Conservation (phyloP, 2,797 vertebrate genomes). For the Prionace glauca region DNA sequence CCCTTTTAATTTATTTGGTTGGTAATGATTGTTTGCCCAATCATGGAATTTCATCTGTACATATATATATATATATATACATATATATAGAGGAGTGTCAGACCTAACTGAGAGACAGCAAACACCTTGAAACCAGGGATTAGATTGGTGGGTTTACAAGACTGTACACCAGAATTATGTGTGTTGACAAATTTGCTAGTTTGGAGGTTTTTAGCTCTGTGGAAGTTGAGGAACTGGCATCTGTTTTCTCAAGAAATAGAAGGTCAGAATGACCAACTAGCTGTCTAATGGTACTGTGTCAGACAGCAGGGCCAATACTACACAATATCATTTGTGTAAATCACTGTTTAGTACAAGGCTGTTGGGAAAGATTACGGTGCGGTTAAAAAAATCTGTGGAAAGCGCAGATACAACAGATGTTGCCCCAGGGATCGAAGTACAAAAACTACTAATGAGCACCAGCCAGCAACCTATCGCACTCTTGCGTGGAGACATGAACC, state of each 20-base stretch:
- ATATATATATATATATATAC: too few relatives aligned
- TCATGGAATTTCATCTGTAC: too few relatives aligned
- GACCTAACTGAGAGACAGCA: neutral
- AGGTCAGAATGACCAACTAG: neutral
- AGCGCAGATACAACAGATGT: neutral
- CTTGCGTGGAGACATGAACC: neutral
- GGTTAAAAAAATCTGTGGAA: neutral
- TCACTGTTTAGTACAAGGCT: neutral
- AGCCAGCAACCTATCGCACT: neutral
- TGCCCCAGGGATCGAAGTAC: neutral
- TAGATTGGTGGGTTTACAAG: too few relatives aligned
- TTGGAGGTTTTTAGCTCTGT: neutral
- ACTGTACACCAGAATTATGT: neutral
- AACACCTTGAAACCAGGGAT: neutral
- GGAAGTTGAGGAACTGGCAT: neutral
- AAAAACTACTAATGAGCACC: neutral
- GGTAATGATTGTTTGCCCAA: too few relatives aligned
- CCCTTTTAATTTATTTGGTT: too few relatives aligned
- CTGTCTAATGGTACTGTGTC: neutral
- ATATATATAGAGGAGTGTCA: neutral
- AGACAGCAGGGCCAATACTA: neutral
- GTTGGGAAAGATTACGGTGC: neutral
- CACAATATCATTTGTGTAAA: neutral
- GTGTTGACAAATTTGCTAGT: neutral
- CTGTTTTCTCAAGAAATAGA: neutral